Base-by-base conservation (phyloP, 2,888 invertebrate genomes). In the Ennomos quercinarius region DNA sequence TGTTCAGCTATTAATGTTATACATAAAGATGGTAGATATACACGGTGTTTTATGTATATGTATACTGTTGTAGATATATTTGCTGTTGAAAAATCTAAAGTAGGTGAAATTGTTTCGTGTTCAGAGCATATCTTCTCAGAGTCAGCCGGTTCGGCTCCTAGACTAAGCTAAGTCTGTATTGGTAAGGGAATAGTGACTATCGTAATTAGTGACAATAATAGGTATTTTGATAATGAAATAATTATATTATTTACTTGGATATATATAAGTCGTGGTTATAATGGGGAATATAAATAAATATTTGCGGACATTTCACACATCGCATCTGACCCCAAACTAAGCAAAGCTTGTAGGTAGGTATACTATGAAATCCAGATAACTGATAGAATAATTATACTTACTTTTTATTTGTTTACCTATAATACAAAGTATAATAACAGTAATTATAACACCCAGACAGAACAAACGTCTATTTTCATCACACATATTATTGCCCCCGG, bases 1-100 rank as follows among this genome's bases (percentile, higher is more conserved):
- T 91, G 91, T 91, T 91, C 91, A 84, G 83, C 84, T 87, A 83
- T 89, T 84, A 91, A 85, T 87, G 86, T 86, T 85, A 87, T 84
- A 83, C 77, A 78, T 80, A 84, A 74, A 71, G 66, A 72, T 67
- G 60, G 77, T 83, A 81, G 82, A 73, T 72, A 73, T 80, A 81
- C 78, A 77, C 74, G 73, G 73, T 68, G 77, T 76, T 78, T 76
- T 82, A 79, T 78, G 71, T 77, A 76, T 78, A 72, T 74, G 80
- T 85, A 83, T 83, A 85, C 83, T 82, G 78, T 84, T 77, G 78
- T 88, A 88, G 83, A 73, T 74, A 73, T 75, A 81, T 80, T 81
- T 71, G 83, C 84, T 84, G 86, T 86, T 87, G 78, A 71, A 74
- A 27, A 71, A 70, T 78, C 74, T 81, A 74, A 68, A 72, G 83